Conservation (phyloP, 2,888 invertebrate genomes). For the Chrysotoxum bicinctum region DNA sequence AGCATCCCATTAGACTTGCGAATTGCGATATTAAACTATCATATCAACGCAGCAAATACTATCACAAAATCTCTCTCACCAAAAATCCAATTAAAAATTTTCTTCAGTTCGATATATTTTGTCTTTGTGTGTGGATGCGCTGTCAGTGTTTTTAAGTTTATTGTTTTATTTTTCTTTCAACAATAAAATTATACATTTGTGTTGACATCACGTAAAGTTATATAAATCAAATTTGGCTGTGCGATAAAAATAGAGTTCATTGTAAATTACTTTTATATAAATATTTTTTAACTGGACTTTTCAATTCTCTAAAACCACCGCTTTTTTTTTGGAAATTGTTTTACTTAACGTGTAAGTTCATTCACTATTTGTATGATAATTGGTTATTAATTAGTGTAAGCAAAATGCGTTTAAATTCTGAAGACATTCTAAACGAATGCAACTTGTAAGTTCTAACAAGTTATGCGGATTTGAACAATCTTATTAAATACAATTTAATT, state of each 20-base stretch:
- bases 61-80: neutral
- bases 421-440: neutral
- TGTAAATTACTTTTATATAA: neutral
- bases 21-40: too few species aligned
- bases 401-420: neutral
- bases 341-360: conserved; percentile 15
- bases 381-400: conserved; percentile 11
- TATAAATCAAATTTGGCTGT: conserved; percentile 41
- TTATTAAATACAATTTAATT: neutral
- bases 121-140: conserved; percentile 27
- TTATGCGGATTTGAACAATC: neutral
- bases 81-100: conserved; percentile 43
- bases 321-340: neutral
- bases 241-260: conserved; percentile 32
- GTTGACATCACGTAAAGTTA: conserved; percentile 57
- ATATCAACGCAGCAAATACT: neutral
- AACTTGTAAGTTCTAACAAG: neutral
- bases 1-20: too few species aligned
- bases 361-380: conserved; percentile 1
- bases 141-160: conserved; percentile 21
- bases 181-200: conserved; percentile 27
- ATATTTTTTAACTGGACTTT: neutral
- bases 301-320: neutral
- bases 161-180: conserved; percentile 41
- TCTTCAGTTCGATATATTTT: conserved; percentile 64